These are phyloP conservation scores for Anorthoa munda DNA, from an alignment of 2,888 invertebrate genomes.

Conservation along the genomic window DNA sequence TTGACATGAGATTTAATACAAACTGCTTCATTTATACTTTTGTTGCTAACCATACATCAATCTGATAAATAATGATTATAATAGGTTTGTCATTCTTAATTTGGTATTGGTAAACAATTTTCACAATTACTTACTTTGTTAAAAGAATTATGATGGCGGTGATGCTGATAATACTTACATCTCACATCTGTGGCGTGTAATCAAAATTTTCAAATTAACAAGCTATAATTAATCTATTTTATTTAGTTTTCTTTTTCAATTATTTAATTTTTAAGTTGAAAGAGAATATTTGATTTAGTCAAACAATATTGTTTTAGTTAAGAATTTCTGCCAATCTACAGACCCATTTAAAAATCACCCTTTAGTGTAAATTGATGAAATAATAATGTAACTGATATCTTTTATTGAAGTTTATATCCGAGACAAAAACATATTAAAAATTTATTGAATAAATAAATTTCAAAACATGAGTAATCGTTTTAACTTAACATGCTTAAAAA, in stretches of 20 bases:
- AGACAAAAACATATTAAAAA: no score
- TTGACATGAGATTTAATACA: not conserved
- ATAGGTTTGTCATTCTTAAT: no score
- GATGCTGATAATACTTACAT: conserved; percentile 30
- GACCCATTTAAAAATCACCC: not conserved
- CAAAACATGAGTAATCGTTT: not conserved
- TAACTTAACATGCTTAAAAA: not conserved
- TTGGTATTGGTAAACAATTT: not conserved
- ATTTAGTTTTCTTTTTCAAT: no score
- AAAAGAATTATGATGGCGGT: not conserved
- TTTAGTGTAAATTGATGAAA: not conserved
- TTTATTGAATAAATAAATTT: not conserved
- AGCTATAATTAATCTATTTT: not conserved
- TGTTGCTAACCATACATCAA: no score
- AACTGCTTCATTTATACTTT: no score
- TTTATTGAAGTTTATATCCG: not conserved
- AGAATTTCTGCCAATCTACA: not conserved
- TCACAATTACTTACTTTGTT: conserved; percentile 4
- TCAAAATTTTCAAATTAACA: conserved; percentile 1
- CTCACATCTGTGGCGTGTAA: conserved; percentile 33
- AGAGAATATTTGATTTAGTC: not conserved
- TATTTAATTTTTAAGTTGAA: not conserved
- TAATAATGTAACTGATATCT: conserved; percentile 1
- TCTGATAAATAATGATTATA: no score
- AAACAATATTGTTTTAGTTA: not conserved